Conservation (phyloP, 2,888 invertebrate genomes). For the Pseudococcus jackbeardsleyi region DNA sequence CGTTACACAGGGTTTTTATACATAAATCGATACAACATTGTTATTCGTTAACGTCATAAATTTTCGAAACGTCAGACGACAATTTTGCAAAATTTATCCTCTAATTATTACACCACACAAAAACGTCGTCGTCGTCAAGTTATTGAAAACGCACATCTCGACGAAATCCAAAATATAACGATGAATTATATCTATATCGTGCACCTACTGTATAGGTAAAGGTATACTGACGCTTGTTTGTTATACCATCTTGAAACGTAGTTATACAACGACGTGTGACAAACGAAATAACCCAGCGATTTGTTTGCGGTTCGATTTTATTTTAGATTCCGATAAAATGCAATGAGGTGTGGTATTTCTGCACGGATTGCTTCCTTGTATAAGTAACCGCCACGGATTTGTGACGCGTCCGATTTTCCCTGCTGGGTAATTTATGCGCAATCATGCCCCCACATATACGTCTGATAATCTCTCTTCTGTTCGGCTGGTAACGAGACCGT, state of each 20-base stretch:
- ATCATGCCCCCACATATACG: neutral
- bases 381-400: neutral
- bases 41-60: slow-evolving; percentile 10
- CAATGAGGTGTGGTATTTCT: slow-evolving; percentile 10
- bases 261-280: slow-evolving; percentile 10
- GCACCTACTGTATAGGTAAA: too few species aligned
- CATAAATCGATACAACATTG: slow-evolving; percentile 2
- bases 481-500: neutral
- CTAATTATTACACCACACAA: slow-evolving; percentile 8
- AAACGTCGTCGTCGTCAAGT: slow-evolving; percentile 12
- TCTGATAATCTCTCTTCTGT: neutral
- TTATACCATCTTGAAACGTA: neutral
- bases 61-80: neutral
- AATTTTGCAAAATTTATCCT: slow-evolving; percentile 3
- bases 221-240: neutral
- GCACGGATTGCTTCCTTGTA: slow-evolving; percentile 4
- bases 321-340: slow-evolving; percentile 10
- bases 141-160: slow-evolving; percentile 9
- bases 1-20: neutral
- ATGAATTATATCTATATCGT: slow-evolving; percentile 2
- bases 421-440: neutral
- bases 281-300: neutral
- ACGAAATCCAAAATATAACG: neutral
- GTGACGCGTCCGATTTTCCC: slow-evolving; percentile 5
- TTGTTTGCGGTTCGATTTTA: slow-evolving; percentile 10